Base-by-base conservation (phyloP, 1,140 invertebrate species). In the Gryon sp. region DNA sequence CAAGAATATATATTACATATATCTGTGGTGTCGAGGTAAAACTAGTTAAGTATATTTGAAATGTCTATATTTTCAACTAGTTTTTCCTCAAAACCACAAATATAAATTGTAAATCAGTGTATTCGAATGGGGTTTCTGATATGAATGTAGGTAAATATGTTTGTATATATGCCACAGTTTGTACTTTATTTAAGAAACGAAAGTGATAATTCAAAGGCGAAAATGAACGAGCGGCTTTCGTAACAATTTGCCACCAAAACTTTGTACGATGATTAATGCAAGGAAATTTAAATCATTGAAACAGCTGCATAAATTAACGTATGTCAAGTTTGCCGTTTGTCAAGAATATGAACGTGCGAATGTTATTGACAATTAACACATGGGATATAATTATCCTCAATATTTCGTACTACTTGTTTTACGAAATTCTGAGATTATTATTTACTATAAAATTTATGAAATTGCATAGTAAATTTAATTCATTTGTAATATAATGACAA, bases 361-460 rank as follows among this genome's bases (percentile, higher is more conserved):
- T 43, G 36, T 50, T 63, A 48, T 48, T 40, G 43, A 63, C 16
- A 63, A 48, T 50, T 53, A 41, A 32, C 16, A 41, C 38, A 9
- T 4, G 4, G 9, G 20, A 62, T 22, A 24, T 18, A 46, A 38
- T 46, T 46, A 60, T 15, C n/a, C n/a, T 20, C 14, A n/a, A 55
- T 28, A 26, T 28, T 26, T 6, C n/a, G 11, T 4, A 8, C 6
- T 30, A 46, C 16, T 50, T 20, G 20, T 19, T 20, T 5, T 3
- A 1, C 5, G 34, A 50, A 18, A 30, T 48, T 4, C 4, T n/a
- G n/a, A 2, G 16, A 7, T 18, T 7, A 28, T 48, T 48, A 30
- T 30, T 30, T 48, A 6, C 24, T 4, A 36, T 0, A 4, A 0
- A 11, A 19, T 2, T n/a, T n/a, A n/a, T n/a, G n/a, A n/a, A n/a